Evolutionary conservation across 2,888 invertebrate species (phyloP), one percentile per base, ranked within the genome.

Genomic region (Hirudinaria manillensis): DNA sequence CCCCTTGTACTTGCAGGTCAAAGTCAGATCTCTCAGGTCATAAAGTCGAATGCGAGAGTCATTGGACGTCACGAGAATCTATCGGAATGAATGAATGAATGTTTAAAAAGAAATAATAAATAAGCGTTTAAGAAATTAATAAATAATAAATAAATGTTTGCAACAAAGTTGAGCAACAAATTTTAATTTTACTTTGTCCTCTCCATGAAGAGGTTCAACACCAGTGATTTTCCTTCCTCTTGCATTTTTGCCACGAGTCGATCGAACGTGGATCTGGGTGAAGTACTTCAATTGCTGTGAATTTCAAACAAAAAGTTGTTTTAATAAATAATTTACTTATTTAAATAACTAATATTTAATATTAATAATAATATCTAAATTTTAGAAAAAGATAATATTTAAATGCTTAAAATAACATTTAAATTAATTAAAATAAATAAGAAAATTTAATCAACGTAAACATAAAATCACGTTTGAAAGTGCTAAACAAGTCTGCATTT

Each of bases 1-100:
- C 6, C 92, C 94, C 82, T 93, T 94, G 86, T 94, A 95, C 87
- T 95, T 95, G 88, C 97, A 97, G 0, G 94, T 93, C 27, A 98
- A 87, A 82, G 93, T 96, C 76, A 97, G 87, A 85, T 99, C 98
- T 74, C 96, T 87, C 51, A 99, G 87, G 86, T 99, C 98, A 86
- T 99, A 99, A 32, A 99, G 88, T 27, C 99, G 89, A 76, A 99
- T 93, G 16, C 99, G 89, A 81, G 97, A 98, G 83, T 99, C 99
- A 85, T 99, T 99, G 0, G 97, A 97, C 0, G 98, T 98, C 3
- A 98, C 94, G 13, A 98, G 87, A 56, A 80, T 78, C 80, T 80
- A 71, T 53, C 27, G 53, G 65, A 68, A 24, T 7, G 36, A 74
- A 38, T 74, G n/a, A 68, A 29, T 73, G 32, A 7, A 53, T 19